Percentiles rank a stretch among this genome's conserved stretches.
These are phyloP conservation scores for Cavia porcellus DNA, from an alignment of 2,113 vertebrate genomes.

Conservation along the genomic window DNA sequence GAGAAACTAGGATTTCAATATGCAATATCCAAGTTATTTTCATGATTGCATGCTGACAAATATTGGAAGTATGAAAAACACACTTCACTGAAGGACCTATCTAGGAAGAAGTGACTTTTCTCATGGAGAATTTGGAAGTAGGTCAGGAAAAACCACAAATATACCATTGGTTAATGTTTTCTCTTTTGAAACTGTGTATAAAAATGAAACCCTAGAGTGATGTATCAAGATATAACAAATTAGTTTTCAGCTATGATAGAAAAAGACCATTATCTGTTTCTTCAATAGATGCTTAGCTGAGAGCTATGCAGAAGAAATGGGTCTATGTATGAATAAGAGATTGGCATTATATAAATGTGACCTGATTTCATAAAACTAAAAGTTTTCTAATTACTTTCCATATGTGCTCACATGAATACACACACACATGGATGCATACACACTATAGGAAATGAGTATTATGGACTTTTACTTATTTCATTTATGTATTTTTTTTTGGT, in stretches of 20 bases:
- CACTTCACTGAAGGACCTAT: conserved; percentile 44
- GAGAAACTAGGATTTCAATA: conserved; percentile 62
- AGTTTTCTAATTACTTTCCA: background rate
- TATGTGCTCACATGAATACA: background rate
- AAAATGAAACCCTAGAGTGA: conserved; percentile 25
- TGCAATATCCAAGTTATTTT: conserved; percentile 15
- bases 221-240: conserved; percentile 35
- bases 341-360: background rate
- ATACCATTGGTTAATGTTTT: conserved; percentile 62
- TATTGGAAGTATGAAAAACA: conserved; percentile 45
- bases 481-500: background rate
- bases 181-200: conserved; percentile 49
- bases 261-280: conserved; percentile 13
- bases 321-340: background rate
- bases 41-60: background rate
- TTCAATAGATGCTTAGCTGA: background rate
- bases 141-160: conserved; percentile 62
- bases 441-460: background rate
- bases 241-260: conserved; percentile 48
- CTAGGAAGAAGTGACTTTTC: conserved; percentile 59
- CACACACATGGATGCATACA: background rate
- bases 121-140: conserved; percentile 34
- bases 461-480: background rate
- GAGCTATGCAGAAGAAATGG: background rate
- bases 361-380: conserved; percentile 10